Evolutionary conservation across 2,888 invertebrate species (phyloP).

Genomic region (Tenthredo amoena): DNA sequence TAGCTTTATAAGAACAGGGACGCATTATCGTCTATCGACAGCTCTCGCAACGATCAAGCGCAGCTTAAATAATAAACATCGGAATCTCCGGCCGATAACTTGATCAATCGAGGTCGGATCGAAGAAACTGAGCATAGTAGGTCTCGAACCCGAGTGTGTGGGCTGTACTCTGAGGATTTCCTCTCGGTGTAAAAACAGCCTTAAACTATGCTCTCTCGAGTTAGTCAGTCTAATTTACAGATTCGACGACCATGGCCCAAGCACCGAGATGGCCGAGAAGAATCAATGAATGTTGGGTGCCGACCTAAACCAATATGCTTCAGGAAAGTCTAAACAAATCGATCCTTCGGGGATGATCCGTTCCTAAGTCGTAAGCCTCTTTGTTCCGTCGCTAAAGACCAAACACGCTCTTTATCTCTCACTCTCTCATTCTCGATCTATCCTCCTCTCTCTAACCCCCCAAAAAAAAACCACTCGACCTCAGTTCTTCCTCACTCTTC

Average conservation of each 20-base stretch:
- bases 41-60: not conserved
- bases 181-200: not conserved
- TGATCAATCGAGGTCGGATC: not conserved
- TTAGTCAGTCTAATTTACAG: not conserved
- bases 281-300: slow-evolving; percentile 49
- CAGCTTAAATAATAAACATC: slow-evolving; percentile 16
- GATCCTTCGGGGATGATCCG: slow-evolving; percentile 53
- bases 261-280: not conserved
- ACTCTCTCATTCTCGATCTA: slow-evolving; percentile 56
- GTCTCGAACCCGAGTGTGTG: not conserved
- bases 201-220: not conserved
- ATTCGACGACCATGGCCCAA: not conserved
- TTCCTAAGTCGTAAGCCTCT: slow-evolving; percentile 57
- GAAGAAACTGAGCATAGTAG: not conserved
- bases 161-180: not conserved
- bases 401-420: slow-evolving; percentile 66
- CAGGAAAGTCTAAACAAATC: slow-evolving; percentile 52
- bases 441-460: slow-evolving; percentile 53
- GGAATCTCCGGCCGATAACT: not conserved
- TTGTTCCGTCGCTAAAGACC: slow-evolving; percentile 67
- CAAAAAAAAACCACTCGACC: slow-evolving; percentile 54
- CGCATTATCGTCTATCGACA: not conserved
- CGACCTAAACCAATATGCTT: slow-evolving; percentile 54
- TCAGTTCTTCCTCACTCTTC: slow-evolving; percentile 51
- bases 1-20: not conserved